Evolutionary conservation across 2,888 invertebrate genomes (phyloP), one percentile per base, ranked within the genome.

Genomic region (Polydrusus tereticollis): DNA sequence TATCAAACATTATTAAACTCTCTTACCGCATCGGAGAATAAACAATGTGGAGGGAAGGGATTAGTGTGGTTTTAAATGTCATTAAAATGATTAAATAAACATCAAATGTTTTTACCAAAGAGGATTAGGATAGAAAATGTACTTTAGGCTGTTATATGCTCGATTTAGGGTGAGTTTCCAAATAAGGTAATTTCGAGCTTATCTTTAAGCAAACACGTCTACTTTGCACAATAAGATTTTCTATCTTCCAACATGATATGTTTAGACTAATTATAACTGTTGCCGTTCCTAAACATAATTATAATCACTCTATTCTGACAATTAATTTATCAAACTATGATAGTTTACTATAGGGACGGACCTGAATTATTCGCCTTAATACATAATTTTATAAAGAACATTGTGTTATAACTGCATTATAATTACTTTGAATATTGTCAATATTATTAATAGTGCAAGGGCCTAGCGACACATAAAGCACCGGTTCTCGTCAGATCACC

Each of bases 161-260:
- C 72, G 77, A 79, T 80, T 81, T 79, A 77, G 78, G 79, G 80
- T 82, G 82, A 83, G 83, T 83, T 83, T 81, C 82, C 81, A 81
- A 82, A 83, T 82, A 82, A 77, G 80, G 82, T 81, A 82, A 83
- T 83, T 83, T 81, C 78, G 75, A 77, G 82, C 83, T 84, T 84
- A 84, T 84, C 84, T 83, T 82, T 81, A 79, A 77, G 79, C 82
- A 82, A 81, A 80, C 83, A 83, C 81, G 80, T 82, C 81, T 82
- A 78, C 78, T 77, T 75, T 38, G 41, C 20, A 66, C 66, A 70
- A 70, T 68, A 59, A 50, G 70, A 65, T 65, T 65, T 58, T 59
- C 68, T 45, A 14, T 50, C 59, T 43, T 70, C 38, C 5, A 16
- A 52, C 52, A 50, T 52, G 70, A 58, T 70, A 41, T 29, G 65